Evolutionary conservation across 2,113 vertebrate species (phyloP).

Genomic region (Pleuronectes platessa): DNA sequence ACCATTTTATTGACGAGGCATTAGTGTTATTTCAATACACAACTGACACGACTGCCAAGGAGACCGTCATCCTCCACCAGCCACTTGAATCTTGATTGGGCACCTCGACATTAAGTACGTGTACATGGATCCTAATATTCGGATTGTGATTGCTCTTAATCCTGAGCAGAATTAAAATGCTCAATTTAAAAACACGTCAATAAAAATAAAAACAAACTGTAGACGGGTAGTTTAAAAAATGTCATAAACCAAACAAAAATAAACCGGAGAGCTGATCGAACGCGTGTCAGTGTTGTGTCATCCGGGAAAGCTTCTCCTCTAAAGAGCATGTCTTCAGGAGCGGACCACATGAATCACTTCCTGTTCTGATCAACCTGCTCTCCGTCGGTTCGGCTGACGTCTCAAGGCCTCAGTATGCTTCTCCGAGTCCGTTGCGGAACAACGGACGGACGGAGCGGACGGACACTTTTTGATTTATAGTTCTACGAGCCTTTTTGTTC

Average conservation of each 20-base stretch:
- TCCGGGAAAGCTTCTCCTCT: too few species aligned
- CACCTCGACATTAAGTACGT: not conserved
- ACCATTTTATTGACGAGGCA: constrained; percentile 6
- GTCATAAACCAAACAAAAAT: not conserved
- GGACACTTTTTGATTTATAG: too few species aligned
- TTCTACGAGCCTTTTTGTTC: too few species aligned
- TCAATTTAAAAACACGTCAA: not conserved
- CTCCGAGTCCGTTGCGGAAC: too few species aligned
- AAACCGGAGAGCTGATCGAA: not conserved
- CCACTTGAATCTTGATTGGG: not conserved
- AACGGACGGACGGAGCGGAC: too few species aligned
- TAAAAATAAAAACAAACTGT: not conserved
- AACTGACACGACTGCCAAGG: not conserved
- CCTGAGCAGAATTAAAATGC: not conserved
- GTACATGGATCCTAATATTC: not conserved
- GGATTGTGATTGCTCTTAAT: not conserved
- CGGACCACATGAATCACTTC: too few species aligned
- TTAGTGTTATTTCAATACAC: constrained; percentile 17
- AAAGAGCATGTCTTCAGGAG: too few species aligned
- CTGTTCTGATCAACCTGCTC: too few species aligned
- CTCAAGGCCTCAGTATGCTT: too few species aligned
- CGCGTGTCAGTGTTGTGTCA: too few species aligned
- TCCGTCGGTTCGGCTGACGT: too few species aligned
- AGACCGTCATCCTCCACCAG: not conserved
- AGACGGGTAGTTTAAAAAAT: not conserved